Conservation (phyloP, 2,797 vertebrate genomes). For the Myoxocephalus aenaeus region DNA sequence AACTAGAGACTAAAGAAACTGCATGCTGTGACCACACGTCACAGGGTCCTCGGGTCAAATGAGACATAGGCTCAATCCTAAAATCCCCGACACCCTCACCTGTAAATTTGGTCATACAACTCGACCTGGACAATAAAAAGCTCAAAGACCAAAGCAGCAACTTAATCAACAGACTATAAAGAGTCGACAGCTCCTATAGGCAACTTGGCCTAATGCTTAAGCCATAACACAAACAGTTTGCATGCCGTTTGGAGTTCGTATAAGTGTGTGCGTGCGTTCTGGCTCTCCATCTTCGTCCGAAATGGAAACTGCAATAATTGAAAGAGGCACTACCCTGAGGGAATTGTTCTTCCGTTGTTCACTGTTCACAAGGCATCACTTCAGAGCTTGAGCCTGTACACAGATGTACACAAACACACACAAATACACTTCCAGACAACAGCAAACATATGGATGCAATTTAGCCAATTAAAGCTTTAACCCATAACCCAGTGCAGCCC, state of each 20-base stretch:
- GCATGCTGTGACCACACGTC: neutral
- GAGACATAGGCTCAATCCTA: conserved; percentile 1
- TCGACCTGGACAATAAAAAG: neutral
- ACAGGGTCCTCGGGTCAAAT: neutral
- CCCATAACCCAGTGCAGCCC: conserved; percentile 51
- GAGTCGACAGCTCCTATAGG: neutral
- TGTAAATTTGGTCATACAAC: neutral
- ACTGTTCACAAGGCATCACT: conserved; percentile 45
- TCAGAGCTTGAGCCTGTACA: conserved; percentile 57
- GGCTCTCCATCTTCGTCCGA: conserved; percentile 32
- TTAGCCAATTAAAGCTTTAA: conserved; percentile 71
- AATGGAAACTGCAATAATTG: conserved; percentile 71
- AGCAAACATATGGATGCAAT: conserved; percentile 75
- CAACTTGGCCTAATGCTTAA: neutral
- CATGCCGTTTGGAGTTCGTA: neutral
- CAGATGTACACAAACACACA: too few relatives aligned
- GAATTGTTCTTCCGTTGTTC: neutral
- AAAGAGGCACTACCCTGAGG: conserved; percentile 36
- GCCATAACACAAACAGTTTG: conserved; percentile 12
- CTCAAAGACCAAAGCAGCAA: conserved; percentile 13
- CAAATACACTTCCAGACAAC: conserved; percentile 47
- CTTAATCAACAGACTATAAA: conserved; percentile 8
- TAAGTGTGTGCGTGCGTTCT: neutral
- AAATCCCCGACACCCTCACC: neutral
- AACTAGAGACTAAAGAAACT: neutral